A percentile compares a stretch with the other conserved stretches of the same genome.
These are phyloP conservation scores for Pterocles orientalis DNA, from an alignment of 2,113 vertebrate genomes.

Conservation along the genomic window DNA sequence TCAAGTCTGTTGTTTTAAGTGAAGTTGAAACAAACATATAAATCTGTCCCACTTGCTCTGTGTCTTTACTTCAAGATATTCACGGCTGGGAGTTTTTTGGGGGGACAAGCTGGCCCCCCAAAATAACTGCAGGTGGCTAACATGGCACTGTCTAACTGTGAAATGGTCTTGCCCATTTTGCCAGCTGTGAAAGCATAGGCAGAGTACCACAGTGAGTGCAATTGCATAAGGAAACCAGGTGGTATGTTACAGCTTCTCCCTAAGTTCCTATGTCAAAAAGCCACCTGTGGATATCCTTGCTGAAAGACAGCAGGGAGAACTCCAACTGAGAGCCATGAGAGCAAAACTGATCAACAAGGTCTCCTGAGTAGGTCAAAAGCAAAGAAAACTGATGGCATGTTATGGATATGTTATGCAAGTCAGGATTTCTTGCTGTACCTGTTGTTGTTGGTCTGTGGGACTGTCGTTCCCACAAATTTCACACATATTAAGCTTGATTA, in stretches of 20 bases:
- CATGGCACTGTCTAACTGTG: not conserved
- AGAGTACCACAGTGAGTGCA: not conserved
- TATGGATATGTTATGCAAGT: not conserved
- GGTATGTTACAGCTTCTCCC: not conserved
- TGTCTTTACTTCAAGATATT: not conserved
- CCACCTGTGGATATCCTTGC: not conserved
- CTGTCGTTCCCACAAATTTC: conserved; percentile 37
- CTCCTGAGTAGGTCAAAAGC: not conserved
- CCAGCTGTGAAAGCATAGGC: not conserved
- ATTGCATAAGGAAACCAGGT: not conserved
- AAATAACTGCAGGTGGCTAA: not conserved
- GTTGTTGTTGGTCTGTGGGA: conserved; percentile 25
- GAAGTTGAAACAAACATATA: conserved; percentile 1
- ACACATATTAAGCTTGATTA: conserved; percentile 46
- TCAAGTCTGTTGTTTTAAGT: conserved; percentile 53
- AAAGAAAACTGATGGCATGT: not conserved
- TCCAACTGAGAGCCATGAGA: not conserved
- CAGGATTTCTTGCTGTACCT: conserved; percentile 44
- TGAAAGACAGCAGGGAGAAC: not conserved
- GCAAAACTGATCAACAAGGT: not conserved
- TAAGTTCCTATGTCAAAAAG: not conserved
- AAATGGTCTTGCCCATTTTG: not conserved
- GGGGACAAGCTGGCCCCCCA: not conserved
- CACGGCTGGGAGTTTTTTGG: not conserved
- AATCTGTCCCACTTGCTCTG: not conserved